Percentiles rank a stretch among this genome's conserved stretches.
Conservation (phyloP, 2,113 vertebrate species). For the Bubo scandiacus region DNA sequence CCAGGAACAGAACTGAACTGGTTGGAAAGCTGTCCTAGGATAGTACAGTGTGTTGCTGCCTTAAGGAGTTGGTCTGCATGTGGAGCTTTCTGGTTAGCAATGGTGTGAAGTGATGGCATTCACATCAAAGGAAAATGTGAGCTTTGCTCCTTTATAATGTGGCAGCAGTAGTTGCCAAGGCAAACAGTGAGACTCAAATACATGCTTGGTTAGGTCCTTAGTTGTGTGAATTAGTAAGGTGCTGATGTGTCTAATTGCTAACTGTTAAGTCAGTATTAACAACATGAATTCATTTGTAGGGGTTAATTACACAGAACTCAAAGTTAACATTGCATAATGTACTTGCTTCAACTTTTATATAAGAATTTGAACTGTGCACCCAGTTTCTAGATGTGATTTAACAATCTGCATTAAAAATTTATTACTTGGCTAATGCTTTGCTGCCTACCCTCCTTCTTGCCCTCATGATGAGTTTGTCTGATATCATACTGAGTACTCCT, state of each 20-base stretch:
- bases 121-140: not conserved
- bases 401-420: not conserved
- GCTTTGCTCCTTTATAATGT: not conserved
- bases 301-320: not conserved
- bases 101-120: not conserved
- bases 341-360: not conserved
- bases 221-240: conserved; percentile 1
- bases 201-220: not conserved
- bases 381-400: not conserved
- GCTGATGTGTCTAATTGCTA: not conserved
- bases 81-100: not conserved
- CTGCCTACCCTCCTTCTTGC: not conserved
- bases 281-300: not conserved
- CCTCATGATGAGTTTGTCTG: not conserved
- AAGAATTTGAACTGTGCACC: not conserved
- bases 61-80: not conserved
- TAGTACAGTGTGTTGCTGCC: not conserved
- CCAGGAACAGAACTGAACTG: not conserved
- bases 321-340: not conserved
- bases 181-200: not conserved
- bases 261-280: conserved; percentile 12
- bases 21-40: not conserved
- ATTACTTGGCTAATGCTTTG: not conserved
- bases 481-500: not conserved
- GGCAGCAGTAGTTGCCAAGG: not conserved